Evolutionary conservation across 2,113 vertebrate species (phyloP), one percentile per base, ranked within the genome.

Genomic region (Henicopernis longicauda): DNA sequence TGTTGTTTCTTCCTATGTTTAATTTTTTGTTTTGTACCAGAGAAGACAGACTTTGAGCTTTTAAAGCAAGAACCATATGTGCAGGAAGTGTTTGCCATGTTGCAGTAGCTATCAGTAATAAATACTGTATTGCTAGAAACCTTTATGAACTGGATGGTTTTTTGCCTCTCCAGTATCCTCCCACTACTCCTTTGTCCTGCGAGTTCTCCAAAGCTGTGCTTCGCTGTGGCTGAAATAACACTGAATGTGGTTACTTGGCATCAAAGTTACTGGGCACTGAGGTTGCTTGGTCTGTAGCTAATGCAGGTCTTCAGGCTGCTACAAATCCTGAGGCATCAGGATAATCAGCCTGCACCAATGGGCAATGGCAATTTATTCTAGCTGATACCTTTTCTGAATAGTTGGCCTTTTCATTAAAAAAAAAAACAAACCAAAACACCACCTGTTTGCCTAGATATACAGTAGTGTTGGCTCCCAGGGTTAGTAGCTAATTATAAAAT

Each of bases 401-500:
- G 73, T 65, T 91, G 69, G 27, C 32, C 59, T 72, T 94, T 72
- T 85, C 62, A 73, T 77, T 38, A 38, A 81, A 91, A 86, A 78
- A 78, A 87, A n/a, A n/a, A n/a, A n/a, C n/a, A n/a, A n/a, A n/a
- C n/a, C n/a, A n/a, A n/a, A n/a, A n/a, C n/a, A n/a, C n/a, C n/a
- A 15, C 44, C 54, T 77, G 70, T 89, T 93, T 92, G 72, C 70
- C 32, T 65, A 29, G 66, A 58, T 88, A 31, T 16, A 32, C 59
- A 77, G 58, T n/a, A 91, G 42, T 3, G 2, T 32, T 91, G 65
- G 32, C 58, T 91, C 32, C 32, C n/a, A 80, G 63, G 38, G 38
- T 80, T 87, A 52, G 86, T 22, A 95, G 74, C 78, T 88, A 94
- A 95, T 94, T 94, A 88, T 81, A 94, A 94, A 95, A 78, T 90